These are phyloP conservation scores for Coregonus suidteri DNA, from an alignment of 2,797 vertebrate genomes.

Conservation along the genomic window DNA sequence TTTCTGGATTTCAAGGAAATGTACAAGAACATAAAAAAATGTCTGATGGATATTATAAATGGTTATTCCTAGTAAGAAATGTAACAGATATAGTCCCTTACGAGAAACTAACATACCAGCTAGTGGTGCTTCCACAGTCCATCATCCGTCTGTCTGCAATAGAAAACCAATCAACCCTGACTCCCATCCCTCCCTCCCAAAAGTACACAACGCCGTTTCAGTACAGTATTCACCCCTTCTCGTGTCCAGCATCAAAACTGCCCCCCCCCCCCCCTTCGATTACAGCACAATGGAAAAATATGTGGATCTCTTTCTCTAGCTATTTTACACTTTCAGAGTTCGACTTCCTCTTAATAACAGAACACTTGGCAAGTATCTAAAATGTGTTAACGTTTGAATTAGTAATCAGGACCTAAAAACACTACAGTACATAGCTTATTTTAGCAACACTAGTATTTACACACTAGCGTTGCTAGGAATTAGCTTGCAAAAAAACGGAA, in stretches of 20 bases:
- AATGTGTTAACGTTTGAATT: conserved; percentile 59
- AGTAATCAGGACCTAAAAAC: conserved; percentile 61
- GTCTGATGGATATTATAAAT: not conserved
- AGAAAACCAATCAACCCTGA: not conserved
- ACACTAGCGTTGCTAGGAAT: no score
- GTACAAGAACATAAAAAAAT: not conserved
- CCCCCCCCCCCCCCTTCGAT: not conserved
- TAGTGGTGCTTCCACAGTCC: conserved; percentile 29
- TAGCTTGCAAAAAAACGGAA: no score
- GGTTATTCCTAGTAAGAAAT: not conserved
- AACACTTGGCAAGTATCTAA: conserved; percentile 62
- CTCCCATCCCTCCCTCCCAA: conserved; percentile 1
- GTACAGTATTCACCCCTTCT: conserved; percentile 51
- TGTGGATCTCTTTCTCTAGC: conserved; percentile 67
- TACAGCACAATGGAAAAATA: conserved; percentile 71
- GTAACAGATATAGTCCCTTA: conserved; percentile 23
- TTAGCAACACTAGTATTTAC: no score
- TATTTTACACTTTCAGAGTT: conserved; percentile 62
- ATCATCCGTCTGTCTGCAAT: conserved; percentile 13
- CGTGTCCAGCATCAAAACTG: conserved; percentile 53
- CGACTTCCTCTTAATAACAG: conserved; percentile 13
- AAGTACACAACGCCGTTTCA: conserved; percentile 30
- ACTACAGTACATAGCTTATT: conserved; percentile 55
- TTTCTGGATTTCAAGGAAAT: not conserved
- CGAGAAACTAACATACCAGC: conserved; percentile 35